Conservation (phyloP, 37 sponge, comb jelly and placozoan species). For the Aphrocallistes beatrix region DNA sequence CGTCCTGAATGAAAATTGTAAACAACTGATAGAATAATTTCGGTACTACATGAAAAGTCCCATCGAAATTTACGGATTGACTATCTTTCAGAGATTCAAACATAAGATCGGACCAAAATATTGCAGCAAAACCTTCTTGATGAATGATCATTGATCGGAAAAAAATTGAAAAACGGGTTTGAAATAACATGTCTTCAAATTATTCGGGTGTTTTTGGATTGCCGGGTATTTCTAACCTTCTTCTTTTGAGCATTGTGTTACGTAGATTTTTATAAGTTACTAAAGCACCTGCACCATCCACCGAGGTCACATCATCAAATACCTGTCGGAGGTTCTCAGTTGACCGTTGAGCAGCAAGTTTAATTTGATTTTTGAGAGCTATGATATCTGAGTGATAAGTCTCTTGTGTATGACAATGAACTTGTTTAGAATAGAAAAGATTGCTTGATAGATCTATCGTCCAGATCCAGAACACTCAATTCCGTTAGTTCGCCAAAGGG, state of each 20-base stretch:
- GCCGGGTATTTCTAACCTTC: neutral
- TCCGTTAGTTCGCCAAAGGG: neutral
- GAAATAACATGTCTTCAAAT: neutral
- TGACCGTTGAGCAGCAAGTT: neutral
- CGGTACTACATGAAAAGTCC: neutral
- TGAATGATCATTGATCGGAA: neutral
- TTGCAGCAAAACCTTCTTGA: conserved; percentile 2
- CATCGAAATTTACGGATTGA: neutral
- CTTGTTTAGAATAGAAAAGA: neutral
- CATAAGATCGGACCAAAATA: neutral
- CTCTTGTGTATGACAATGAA: neutral
- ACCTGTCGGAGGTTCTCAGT: neutral
- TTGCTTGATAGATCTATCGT: neutral
- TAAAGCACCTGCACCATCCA: neutral
- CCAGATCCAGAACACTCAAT: too few relatives aligned
- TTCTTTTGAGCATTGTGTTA: neutral
- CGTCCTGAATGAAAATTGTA: neutral
- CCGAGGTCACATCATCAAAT: neutral
- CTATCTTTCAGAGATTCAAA: neutral
- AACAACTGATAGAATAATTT: neutral
- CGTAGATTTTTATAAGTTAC: neutral
- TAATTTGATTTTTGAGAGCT: neutral
- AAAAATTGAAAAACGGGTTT: conserved; percentile 1
- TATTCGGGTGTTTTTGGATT: neutral
- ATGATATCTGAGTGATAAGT: neutral